Evolutionary conservation across 2,113 vertebrate species (phyloP), one percentile per base, ranked within the genome.

Genomic region (Hyperopisus bebe): DNA sequence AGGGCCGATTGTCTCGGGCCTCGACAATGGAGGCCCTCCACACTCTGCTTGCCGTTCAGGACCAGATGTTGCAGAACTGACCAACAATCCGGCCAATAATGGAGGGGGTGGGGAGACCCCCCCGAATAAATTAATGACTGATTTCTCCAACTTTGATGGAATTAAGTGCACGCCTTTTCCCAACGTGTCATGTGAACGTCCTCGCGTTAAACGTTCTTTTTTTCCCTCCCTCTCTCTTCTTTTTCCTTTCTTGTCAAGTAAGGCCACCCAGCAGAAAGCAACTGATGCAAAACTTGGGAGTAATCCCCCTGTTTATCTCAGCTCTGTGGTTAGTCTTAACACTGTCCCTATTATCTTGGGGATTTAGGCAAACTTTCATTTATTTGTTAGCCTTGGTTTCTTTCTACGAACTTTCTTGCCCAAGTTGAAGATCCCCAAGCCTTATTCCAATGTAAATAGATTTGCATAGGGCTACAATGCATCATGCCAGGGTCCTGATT

Each of bases 251-350:
- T 97, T 98, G 97, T 98, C 97, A 97, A 98, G 97, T 95, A 94
- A 97, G 98, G 98, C 98, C 98, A 99, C 98, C 98, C 98, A 95
- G 98, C 98, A 98, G 97, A 99, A 98, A 98, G 97, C 97, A 98
- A 99, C 96, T 98, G 98, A 99, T 99, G 98, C 98, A 99, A 98
- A 99, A 98, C 97, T 95, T 96, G 95, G 90, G 95, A 97, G 97
- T 99, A 99, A 99, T 98, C 88, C 98, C 97, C 96, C 96, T 96
- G 97, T 97, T 97, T 96, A 97, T 97, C 96, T 97, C 96, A 97
- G 97, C 95, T 96, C 97, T 96, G 96, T 97, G 97, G 98, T 98
- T 97, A 98, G 98, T 97, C 97, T 97, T 97, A 97, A 98, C 98
- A 98, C 98, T 97, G 97, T 97, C 95, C 97, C 97, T 96, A 98